Evolutionary conservation across 2,888 invertebrate genomes (phyloP).

Genomic region (Agapetus fuscipes): DNA sequence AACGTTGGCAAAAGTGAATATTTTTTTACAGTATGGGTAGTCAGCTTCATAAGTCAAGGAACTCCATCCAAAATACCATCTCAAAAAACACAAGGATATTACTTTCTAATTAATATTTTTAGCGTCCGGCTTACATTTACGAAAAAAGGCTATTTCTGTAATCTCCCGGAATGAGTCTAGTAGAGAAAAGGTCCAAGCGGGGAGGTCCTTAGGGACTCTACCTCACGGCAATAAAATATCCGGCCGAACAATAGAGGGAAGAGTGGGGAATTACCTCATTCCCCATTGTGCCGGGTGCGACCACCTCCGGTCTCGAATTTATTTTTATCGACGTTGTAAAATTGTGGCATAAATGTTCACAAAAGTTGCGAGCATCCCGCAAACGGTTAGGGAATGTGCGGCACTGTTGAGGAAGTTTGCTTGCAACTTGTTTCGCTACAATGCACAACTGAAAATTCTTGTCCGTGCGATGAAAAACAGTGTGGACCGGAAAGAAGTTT

Average conservation of each 20-base stretch:
- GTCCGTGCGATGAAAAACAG: no score
- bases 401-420: not conserved
- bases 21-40: no score
- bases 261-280: constrained; percentile 20
- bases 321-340: constrained; percentile 21
- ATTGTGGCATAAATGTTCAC: constrained; percentile 18
- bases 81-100: no score
- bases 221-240: constrained; percentile 18
- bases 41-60: no score
- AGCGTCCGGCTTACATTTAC: not conserved
- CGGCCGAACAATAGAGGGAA: constrained; percentile 17
- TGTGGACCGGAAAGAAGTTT: no score
- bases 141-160: not conserved
- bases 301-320: constrained; percentile 14
- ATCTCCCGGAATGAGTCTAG: not conserved
- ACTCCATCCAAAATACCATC: no score
- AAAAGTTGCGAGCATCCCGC: constrained; percentile 11
- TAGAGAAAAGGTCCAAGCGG: constrained; percentile 1
- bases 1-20: no score
- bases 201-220: constrained; percentile 2
- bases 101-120: no score
- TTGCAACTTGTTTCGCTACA: constrained; percentile 15
- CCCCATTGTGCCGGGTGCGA: constrained; percentile 15
- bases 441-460: constrained; percentile 14
- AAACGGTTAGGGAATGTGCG: constrained; percentile 6